These are phyloP conservation scores for Tetropium fuscum DNA, from an alignment of 2,888 invertebrate genomes.

Conservation along the genomic window DNA sequence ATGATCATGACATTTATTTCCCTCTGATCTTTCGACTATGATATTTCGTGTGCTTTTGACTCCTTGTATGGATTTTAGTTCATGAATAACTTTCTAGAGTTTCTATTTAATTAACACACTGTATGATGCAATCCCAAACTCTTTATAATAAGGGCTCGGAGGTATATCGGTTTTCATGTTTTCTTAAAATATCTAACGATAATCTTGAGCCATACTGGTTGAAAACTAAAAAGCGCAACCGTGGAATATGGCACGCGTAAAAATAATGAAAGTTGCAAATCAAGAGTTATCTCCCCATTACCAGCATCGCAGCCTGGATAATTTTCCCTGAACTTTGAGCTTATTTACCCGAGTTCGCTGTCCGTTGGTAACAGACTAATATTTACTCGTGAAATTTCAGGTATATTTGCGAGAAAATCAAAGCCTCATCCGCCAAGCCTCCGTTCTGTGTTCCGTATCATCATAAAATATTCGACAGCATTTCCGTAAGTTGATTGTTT, in stretches of 20 bases:
- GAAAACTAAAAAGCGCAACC: too few relatives aligned
- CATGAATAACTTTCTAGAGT: too few relatives aligned
- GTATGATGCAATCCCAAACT: too few relatives aligned
- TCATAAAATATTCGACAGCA: slow-evolving; percentile 77
- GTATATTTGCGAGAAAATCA: slow-evolving; percentile 77
- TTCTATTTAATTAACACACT: too few relatives aligned
- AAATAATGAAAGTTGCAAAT: not conserved
- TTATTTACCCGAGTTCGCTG: not conserved
- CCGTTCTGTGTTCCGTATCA: slow-evolving; percentile 87
- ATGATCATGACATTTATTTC: too few relatives aligned
- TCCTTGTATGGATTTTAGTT: too few relatives aligned
- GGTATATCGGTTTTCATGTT: too few relatives aligned
- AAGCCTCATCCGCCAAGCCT: slow-evolving; percentile 75
- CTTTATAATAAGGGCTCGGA: too few relatives aligned
- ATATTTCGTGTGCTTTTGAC: too few relatives aligned
- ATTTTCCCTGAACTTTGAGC: not conserved
- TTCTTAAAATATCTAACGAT: too few relatives aligned
- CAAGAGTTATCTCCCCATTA: not conserved
- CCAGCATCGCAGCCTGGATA: not conserved
- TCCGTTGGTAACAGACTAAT: slow-evolving; percentile 36
- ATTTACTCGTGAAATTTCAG: slow-evolving; percentile 61
- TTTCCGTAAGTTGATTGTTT: slow-evolving; percentile 76
- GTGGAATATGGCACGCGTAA: not conserved
- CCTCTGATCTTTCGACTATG: too few relatives aligned
- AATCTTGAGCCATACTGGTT: too few relatives aligned